phyloP scores from a whole-genome alignment of 2,888 invertebrate genomes.

The Cheilosia variabilis region DNA sequence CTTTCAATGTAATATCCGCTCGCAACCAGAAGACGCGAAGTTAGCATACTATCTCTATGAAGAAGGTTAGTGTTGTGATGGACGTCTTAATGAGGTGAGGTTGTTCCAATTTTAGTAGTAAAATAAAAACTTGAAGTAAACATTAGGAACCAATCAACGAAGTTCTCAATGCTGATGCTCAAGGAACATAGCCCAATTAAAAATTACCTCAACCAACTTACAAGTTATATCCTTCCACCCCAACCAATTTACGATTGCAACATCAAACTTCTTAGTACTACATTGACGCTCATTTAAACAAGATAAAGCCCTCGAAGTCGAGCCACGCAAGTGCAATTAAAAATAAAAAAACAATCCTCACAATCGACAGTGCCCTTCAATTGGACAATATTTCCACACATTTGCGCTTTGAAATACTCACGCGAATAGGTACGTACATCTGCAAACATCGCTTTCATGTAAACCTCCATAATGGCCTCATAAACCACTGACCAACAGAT shows the following conservation, averaged over 20 bases:
- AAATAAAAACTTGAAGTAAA: too few species aligned
- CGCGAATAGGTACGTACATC: conserved; percentile 32
- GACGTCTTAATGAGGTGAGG: too few species aligned
- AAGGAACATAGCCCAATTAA: background rate
- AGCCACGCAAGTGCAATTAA: conserved; percentile 34
- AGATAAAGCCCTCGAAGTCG: conserved; percentile 30
- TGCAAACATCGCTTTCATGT: conserved; percentile 67
- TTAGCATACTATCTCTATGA: too few species aligned
- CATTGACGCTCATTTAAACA: conserved; percentile 10
- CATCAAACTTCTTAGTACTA: conserved; percentile 7
- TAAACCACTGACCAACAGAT: conserved; percentile 77
- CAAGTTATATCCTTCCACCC: background rate
- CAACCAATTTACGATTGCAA: conserved; percentile 30
- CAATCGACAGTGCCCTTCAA: conserved; percentile 8
- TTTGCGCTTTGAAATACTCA: conserved; percentile 50
- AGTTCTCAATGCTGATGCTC: too few species aligned
- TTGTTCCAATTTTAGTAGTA: too few species aligned
- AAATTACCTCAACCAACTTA: background rate
- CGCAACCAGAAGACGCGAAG: too few species aligned
- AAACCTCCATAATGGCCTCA: conserved; percentile 76
- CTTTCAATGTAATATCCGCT: too few species aligned
- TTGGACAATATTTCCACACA: conserved; percentile 29
- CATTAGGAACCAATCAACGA: too few species aligned
- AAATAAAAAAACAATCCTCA: conserved; percentile 9
- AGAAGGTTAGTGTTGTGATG: too few species aligned